Evolutionary conservation across 2,113 vertebrate genomes (phyloP), one percentile per base, ranked within the genome.

Genomic region (Rattus rattus): DNA sequence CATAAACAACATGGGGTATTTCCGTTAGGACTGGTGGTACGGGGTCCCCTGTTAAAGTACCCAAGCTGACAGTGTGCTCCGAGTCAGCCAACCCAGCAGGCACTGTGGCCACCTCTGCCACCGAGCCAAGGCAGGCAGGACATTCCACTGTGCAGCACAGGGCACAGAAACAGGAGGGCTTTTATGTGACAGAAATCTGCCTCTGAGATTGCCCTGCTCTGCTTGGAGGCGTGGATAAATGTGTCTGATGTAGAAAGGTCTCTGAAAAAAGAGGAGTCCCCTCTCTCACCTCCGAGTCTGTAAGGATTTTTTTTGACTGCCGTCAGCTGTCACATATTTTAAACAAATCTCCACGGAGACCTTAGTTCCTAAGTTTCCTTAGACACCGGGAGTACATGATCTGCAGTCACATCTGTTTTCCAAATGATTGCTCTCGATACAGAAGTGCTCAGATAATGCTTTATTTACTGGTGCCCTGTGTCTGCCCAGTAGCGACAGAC

Each of bases 381-480:
- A 88, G 87, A 87, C 80, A 84, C 52, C 28, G 26, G n/a, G 93
- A 75, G 61, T 33, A 54, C 56, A 7, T 47, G 83, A 39, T 95
- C 17, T 84, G 26, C 65, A 84, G 20, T 79, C 36, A 89, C 24
- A 73, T 91, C 93, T 49, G 3, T 76, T 87, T 88, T 59, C 90
- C 75, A n/a, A 47, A 70, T 33, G 36, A 80, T 63, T 92, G 87
- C 47, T 52, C 54, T 92, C 83, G 69, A 88, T 47, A 65, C 0
- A 5, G 16, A 79, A 49, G 39, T 39, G 49, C 79, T 76, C 26
- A 87, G 22, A 70, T 0, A 52, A 63, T 49, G 67, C 76, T 89
- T 90, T 84, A 85, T 97, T 97, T 90, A 28, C 91, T 59, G 63
- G 65, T 69, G 76, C 61, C 77, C 52, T 39, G 52, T 86, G 43